Conservation (phyloP, 2,113 vertebrate species). For the Mesitornis unicolor region DNA sequence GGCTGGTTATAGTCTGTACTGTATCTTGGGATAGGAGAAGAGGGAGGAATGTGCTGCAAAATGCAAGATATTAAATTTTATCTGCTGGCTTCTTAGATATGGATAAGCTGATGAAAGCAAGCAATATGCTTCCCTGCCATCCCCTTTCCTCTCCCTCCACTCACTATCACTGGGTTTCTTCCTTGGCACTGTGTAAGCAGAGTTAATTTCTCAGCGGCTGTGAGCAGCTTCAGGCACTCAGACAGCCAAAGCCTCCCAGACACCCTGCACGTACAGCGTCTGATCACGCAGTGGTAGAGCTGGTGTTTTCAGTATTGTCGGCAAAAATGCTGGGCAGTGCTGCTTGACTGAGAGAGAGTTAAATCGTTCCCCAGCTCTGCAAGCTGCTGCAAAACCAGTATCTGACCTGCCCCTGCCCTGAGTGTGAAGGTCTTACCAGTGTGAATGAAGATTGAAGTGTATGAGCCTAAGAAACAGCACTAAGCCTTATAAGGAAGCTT, state of each 20-base stretch:
- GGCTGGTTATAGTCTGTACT: background rate
- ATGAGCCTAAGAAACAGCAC: background rate
- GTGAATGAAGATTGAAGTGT: background rate
- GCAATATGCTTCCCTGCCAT: background rate
- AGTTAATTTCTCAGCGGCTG: background rate
- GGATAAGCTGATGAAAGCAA: background rate
- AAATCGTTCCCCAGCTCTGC: background rate
- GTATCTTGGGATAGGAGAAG: background rate
- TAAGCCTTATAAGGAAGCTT: background rate
- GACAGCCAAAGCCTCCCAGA: background rate
- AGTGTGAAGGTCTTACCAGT: background rate
- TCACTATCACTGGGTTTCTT: background rate
- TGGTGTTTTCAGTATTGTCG: background rate
- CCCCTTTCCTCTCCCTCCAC: background rate
- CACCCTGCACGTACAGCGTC: background rate
- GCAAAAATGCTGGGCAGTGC: background rate
- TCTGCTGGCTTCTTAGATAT: background rate
- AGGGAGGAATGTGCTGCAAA: background rate
- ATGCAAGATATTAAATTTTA: background rate
- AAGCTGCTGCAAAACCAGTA: background rate
- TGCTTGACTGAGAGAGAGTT: background rate
- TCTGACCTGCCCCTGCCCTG: background rate
- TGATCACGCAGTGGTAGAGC: background rate
- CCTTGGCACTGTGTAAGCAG: accelerated
- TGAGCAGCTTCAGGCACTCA: background rate